Percentiles rank a stretch among this genome's conserved stretches.
phyloP scores from a whole-genome alignment of 2,888 invertebrate species.

The Pristionchus arcanus region DNA sequence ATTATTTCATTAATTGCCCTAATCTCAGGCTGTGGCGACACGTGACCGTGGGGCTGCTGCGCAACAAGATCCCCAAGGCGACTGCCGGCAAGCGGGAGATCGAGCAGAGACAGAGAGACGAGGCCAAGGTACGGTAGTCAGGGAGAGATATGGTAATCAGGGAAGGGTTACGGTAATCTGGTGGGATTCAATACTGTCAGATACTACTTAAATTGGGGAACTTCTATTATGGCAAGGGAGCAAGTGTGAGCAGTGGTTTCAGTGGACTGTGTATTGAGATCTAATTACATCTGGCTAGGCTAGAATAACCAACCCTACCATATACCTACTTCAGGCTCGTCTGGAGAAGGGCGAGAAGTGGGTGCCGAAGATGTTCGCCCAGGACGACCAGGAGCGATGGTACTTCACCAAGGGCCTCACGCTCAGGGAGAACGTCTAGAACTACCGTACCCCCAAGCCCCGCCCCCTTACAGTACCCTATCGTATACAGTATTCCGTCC shows the following conservation, averaged over 20 bases:
- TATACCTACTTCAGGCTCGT: constrained; percentile 61
- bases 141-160: no score
- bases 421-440: constrained; percentile 41
- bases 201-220: no score
- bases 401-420: constrained; percentile 54
- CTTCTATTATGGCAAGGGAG: no score
- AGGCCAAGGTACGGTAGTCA: no score
- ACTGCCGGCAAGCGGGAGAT: constrained; percentile 92
- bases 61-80: constrained; percentile 92
- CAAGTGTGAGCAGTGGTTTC: no score
- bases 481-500: neutral
- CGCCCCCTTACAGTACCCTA: neutral
- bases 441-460: neutral
- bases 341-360: constrained; percentile 66
- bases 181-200: no score
- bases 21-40: constrained; percentile 90
- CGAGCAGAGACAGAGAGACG: constrained; percentile 95
- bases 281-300: no score
- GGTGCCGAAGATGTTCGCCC: constrained; percentile 63
- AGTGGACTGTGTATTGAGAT: no score
- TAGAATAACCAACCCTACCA: no score
- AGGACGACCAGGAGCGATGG: constrained; percentile 53
- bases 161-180: no score
- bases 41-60: constrained; percentile 93
- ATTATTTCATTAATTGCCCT: neutral